Evolutionary conservation across 2,888 invertebrate genomes (phyloP).

Genomic region (Phragmatobia fuliginosa): DNA sequence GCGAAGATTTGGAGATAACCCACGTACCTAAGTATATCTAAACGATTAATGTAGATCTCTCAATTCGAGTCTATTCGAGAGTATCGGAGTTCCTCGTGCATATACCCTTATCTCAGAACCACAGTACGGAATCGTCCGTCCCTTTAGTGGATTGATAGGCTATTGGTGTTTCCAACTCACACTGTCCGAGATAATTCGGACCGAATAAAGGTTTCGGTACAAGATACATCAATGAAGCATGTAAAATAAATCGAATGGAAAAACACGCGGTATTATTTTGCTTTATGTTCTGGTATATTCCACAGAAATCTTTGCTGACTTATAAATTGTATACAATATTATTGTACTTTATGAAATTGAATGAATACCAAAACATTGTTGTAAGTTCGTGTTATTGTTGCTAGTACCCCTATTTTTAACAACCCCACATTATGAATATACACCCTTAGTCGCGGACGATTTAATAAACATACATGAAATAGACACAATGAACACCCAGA

Average conservation of each 20-base stretch:
- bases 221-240: constrained; percentile 45
- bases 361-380: background rate
- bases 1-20: background rate
- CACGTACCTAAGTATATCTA: background rate
- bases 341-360: background rate
- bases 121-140: constrained; percentile 38
- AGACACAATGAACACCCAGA: no score
- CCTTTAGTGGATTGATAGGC: constrained; percentile 41
- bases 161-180: constrained; percentile 40
- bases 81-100: background rate
- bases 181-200: constrained; percentile 26
- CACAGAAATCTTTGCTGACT: background rate
- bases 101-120: constrained; percentile 15
- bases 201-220: constrained; percentile 28
- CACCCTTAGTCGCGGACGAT: no score
- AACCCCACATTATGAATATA: no score
- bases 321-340: background rate
- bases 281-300: background rate
- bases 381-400: background rate
- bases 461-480: no score
- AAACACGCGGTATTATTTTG: constrained; percentile 5
- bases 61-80: constrained; percentile 7
- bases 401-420: no score
- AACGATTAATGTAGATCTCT: background rate
- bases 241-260: constrained; percentile 29